Conservation (phyloP, 2,113 vertebrate genomes). For the Onychostruthus taczanowskii region DNA sequence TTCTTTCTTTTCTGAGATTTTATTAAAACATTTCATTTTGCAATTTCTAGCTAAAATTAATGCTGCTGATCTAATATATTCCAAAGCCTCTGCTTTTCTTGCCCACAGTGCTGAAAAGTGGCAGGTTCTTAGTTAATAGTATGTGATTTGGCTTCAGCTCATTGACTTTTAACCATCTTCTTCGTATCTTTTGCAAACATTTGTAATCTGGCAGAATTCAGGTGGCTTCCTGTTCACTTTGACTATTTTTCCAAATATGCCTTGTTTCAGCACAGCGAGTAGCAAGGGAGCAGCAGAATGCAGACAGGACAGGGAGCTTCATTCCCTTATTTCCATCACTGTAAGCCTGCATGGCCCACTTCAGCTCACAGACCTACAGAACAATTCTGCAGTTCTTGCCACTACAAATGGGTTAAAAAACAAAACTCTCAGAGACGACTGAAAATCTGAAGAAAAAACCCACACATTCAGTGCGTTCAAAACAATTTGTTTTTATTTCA, state of each 20-base stretch:
- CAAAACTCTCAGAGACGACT: not conserved
- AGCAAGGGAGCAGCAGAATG: not conserved
- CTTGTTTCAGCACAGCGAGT: not conserved
- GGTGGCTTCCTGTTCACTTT: not conserved
- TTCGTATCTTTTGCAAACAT: not conserved
- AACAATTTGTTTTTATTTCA: slow-evolving; percentile 3
- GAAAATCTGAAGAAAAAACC: not conserved
- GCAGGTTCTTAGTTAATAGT: not conserved
- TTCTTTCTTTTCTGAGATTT: not conserved
- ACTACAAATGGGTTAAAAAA: not conserved
- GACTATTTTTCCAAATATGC: not conserved
- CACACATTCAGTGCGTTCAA: not conserved
- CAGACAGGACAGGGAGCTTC: not conserved
- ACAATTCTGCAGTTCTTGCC: not conserved
- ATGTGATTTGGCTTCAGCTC: not conserved
- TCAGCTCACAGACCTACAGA: not conserved
- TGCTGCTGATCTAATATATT: not conserved
- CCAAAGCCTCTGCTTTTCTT: not conserved
- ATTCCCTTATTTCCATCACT: not conserved
- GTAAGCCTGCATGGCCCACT: not conserved
- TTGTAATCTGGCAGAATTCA: not conserved
- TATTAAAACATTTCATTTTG: not conserved
- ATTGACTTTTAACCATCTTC: not conserved
- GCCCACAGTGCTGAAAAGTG: not conserved
- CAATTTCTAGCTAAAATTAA: not conserved